Base-by-base conservation (phyloP, 2,888 invertebrate species). In the Apeira syringaria region DNA sequence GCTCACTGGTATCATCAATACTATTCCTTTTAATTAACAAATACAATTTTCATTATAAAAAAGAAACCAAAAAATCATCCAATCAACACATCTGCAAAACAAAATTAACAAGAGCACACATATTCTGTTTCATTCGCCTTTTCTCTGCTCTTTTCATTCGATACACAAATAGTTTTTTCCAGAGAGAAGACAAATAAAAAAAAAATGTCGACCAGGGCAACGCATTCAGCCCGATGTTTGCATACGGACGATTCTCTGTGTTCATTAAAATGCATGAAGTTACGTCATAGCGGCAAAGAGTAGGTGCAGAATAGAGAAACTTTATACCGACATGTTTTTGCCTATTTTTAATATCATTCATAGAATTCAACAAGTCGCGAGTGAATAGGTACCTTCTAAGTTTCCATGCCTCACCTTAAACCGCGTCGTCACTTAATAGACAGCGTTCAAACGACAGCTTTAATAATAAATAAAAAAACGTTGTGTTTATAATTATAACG, bases 191-290 rank as follows among this genome's bases (percentile, higher is more conserved):
- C 45, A 47, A 38, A 63, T 68, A 68, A 64, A 64, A 54, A 68
- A 66, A 63, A 46, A 56, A 49, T 51, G 47, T 49, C 54, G 50
- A 51, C 54, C 49, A 54, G 64, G 60, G 58, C 64, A 60, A 65
- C 59, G 67, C 60, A 74, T 75, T 68, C 68, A 65, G 59, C 56
- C 48, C 50, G 33, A 44, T 66, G 69, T 68, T 68, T 67, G 67
- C 71, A 75, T 49, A 71, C 61, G 68, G 59, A 57, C 66, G 59
- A 59, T 66, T 68, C 58, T 63, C 62, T 53, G 51, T 58, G 54
- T 73, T 84, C 82, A 84, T 84, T 84, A 83, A 84, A 85, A 85
- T 85, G 80, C 74, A 84, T 80, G 82, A 75, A 74, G 61, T 69
- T 67, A 61, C 64, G 64, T 61, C 57, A 40, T 15, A 39, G 25